phyloP scores from a whole-genome alignment of 2,888 invertebrate genomes.

The Aporophyla lueneburgensis region DNA sequence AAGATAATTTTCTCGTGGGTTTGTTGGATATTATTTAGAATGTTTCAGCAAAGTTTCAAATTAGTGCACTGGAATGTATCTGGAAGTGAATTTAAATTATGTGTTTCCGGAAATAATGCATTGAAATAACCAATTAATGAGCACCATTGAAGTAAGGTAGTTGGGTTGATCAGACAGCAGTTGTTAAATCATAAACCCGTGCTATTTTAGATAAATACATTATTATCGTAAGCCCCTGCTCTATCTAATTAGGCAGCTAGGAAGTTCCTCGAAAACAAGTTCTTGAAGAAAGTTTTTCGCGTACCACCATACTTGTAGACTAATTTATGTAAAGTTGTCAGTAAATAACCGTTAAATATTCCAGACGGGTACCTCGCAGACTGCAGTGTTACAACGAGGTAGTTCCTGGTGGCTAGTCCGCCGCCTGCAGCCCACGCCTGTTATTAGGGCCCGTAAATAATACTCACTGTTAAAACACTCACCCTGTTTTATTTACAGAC shows the following conservation, averaged over 20 bases:
- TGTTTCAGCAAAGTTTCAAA: conserved; percentile 14
- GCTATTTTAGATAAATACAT: neutral
- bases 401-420: conserved; percentile 68
- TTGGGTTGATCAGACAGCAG: neutral
- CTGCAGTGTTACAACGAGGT: conserved; percentile 66
- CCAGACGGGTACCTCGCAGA: conserved; percentile 79
- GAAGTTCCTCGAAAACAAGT: conserved; percentile 30
- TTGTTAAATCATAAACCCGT: neutral
- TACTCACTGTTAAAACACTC: conserved; percentile 84
- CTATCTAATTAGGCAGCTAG: conserved; percentile 9
- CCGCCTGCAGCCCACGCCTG: conserved; percentile 68
- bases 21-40: conserved; percentile 44
- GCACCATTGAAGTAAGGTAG: neutral
- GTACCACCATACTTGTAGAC: conserved; percentile 49
- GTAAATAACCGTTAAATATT: conserved; percentile 84
- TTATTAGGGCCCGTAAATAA: conserved; percentile 89
- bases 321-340: conserved; percentile 74
- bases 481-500: conserved; percentile 85
- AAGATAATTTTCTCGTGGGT: conserved; percentile 60
- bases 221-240: conserved; percentile 1
- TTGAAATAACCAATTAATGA: neutral
- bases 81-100: neutral
- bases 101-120: neutral
- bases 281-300: conserved; percentile 47
- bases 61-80: neutral